These are phyloP conservation scores for Apamea anceps DNA, from an alignment of 2,888 invertebrate genomes.

Conservation along the genomic window DNA sequence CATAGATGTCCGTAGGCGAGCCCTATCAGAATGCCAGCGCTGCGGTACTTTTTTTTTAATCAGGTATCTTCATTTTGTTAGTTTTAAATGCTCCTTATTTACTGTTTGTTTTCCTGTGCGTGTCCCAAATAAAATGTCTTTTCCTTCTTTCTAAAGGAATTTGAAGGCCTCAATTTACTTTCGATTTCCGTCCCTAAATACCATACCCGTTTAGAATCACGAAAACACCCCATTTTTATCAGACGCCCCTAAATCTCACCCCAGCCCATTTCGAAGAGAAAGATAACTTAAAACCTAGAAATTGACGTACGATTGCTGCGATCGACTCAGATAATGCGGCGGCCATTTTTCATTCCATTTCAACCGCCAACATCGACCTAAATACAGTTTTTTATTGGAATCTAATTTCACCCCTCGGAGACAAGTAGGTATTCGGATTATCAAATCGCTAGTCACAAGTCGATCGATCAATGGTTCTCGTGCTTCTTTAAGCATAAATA, in stretches of 20 bases:
- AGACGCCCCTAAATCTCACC: constrained; percentile 15
- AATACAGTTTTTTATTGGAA: constrained; percentile 70
- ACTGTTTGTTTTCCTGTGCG: too few relatives aligned
- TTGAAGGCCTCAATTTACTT: neutral
- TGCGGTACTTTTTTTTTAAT: too few relatives aligned
- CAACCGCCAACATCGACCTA: constrained; percentile 36
- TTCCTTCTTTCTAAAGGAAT: neutral
- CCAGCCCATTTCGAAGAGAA: constrained; percentile 23
- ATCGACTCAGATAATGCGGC: constrained; percentile 46
- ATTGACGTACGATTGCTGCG: constrained; percentile 47
- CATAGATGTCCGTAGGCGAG: too few relatives aligned
- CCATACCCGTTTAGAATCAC: neutral
- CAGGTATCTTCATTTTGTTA: too few relatives aligned
- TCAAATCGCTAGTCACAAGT: constrained; percentile 54
- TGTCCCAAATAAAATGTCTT: too few relatives aligned
- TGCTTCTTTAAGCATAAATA: constrained; percentile 62
- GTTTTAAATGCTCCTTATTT: too few relatives aligned
- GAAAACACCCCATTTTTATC: constrained; percentile 14
- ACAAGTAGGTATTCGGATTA: constrained; percentile 63
- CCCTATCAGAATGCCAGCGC: too few relatives aligned
- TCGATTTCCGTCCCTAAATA: constrained; percentile 9
- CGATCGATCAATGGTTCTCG: constrained; percentile 69
- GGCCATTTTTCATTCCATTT: constrained; percentile 66
- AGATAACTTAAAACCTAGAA: constrained; percentile 48
- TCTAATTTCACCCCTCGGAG: constrained; percentile 68